Percentiles rank a stretch among this genome's conserved stretches.
Evolutionary conservation across 2,797 vertebrate species (phyloP).

Genomic region (Amphiprion clarkii): DNA sequence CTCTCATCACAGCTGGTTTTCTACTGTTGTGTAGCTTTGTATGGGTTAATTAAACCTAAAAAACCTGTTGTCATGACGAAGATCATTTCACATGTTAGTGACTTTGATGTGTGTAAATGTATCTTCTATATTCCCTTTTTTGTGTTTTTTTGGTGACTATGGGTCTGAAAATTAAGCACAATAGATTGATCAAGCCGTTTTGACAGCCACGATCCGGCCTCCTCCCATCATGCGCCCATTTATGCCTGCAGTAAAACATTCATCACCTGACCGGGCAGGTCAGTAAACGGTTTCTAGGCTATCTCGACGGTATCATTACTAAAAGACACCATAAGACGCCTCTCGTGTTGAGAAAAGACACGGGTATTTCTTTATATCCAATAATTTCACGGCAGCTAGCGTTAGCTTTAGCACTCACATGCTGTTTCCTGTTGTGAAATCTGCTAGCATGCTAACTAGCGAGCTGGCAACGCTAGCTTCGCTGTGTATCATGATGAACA

Average conservation of each 20-base stretch:
- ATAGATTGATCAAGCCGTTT: conserved; percentile 37
- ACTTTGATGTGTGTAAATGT: neutral
- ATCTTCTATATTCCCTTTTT: neutral
- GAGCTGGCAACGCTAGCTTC: conserved; percentile 46
- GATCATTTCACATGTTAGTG: neutral
- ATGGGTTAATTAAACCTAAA: neutral
- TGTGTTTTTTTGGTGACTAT: neutral
- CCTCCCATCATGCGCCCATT: conserved; percentile 65
- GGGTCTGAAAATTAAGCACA: conserved; percentile 8
- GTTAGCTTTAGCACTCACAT: conserved; percentile 78
- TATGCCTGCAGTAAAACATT: conserved; percentile 32
- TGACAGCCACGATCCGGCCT: conserved; percentile 75
- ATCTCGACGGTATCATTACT: neutral
- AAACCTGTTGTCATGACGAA: no score
- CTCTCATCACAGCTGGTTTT: neutral
- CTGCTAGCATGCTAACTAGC: conserved; percentile 69
- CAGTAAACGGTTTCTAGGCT: fast-evolving
- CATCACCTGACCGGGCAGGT: conserved; percentile 26
- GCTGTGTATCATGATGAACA: neutral
- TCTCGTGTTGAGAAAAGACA: fast-evolving
- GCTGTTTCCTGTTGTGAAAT: conserved; percentile 76
- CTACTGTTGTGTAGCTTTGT: neutral
- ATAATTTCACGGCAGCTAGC: conserved; percentile 41
- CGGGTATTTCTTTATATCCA: neutral
- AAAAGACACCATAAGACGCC: fast-evolving